Percentiles rank a stretch among this genome's conserved stretches.
Evolutionary conservation across 2,888 invertebrate genomes (phyloP).

Genomic region (Meiosimyza decipiens): DNA sequence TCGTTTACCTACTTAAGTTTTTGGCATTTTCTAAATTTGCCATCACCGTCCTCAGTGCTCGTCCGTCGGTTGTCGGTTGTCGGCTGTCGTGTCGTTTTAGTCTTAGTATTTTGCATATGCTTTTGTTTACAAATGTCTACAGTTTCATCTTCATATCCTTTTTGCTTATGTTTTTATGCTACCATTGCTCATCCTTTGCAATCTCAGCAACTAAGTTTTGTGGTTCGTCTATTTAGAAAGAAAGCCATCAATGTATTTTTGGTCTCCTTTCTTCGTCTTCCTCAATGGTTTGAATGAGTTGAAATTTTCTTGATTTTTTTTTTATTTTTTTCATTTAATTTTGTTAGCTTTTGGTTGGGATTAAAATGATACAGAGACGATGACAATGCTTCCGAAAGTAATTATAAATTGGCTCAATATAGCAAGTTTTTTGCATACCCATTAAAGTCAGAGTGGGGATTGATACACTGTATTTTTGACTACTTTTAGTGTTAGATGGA

Average conservation of each 20-base stretch:
- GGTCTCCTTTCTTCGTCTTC: too few species aligned
- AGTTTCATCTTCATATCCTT: background rate
- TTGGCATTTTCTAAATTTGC: background rate
- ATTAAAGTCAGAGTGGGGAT: too few species aligned
- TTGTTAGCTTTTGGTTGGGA: too few species aligned
- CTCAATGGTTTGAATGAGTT: too few species aligned
- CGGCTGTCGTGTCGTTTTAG: background rate
- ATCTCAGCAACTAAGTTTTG: too few species aligned
- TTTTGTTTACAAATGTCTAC: slow-evolving; percentile 20
- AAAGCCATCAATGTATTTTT: too few species aligned
- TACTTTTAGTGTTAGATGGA: too few species aligned
- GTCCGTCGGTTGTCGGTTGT: background rate
- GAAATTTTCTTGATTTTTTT: too few species aligned
- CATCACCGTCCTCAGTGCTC: background rate
- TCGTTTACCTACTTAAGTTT: slow-evolving; percentile 1
- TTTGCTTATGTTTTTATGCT: background rate
- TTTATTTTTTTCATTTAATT: too few species aligned
- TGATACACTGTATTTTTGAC: background rate
- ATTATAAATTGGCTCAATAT: slow-evolving; percentile 26
- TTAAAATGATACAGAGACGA: background rate
- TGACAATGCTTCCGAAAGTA: slow-evolving; percentile 25
- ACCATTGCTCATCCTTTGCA: too few species aligned
- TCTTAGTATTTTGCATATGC: slow-evolving; percentile 17
- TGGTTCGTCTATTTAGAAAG: too few species aligned
- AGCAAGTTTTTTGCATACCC: background rate